A percentile compares a stretch with the other conserved stretches of the same genome.
Conservation (phyloP, 2,888 invertebrate species). For the Dicyrtomina minuta region DNA sequence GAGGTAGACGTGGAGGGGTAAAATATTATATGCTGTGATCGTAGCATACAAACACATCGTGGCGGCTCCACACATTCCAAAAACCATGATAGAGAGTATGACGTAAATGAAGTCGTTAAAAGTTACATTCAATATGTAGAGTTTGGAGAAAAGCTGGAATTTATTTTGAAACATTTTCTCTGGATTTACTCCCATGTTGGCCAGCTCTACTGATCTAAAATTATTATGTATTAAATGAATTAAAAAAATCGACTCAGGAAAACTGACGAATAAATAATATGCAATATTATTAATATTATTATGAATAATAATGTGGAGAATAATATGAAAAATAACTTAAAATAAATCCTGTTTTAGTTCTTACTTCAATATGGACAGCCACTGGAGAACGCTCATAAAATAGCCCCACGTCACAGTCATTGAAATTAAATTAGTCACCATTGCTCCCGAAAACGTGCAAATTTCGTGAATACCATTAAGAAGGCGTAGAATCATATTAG, state of each 20-base stretch:
- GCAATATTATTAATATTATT: too few relatives aligned
- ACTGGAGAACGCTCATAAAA: constrained; percentile 2
- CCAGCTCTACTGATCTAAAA: neutral
- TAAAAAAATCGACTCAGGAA: neutral
- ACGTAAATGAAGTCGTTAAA: constrained; percentile 2
- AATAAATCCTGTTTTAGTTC: neutral
- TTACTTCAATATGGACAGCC: constrained; percentile 2
- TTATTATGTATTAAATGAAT: too few relatives aligned
- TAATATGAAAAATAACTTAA: too few relatives aligned
- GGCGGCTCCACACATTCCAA: neutral
- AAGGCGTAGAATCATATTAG: neutral
- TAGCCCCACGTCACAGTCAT: neutral
- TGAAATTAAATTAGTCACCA: neutral
- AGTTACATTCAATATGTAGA: neutral
- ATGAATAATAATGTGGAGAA: too few relatives aligned
- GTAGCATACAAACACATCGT: constrained; percentile 4
- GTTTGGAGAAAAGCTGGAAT: neutral
- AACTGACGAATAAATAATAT: neutral
- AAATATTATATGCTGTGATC: neutral
- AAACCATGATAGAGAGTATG: constrained; percentile 8
- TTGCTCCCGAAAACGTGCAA: neutral
- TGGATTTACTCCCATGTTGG: neutral
- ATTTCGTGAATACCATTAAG: neutral
- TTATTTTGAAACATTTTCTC: neutral
- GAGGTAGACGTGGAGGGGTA: neutral